Conservation (phyloP, 2,113 vertebrate species). For the Columba livia region DNA sequence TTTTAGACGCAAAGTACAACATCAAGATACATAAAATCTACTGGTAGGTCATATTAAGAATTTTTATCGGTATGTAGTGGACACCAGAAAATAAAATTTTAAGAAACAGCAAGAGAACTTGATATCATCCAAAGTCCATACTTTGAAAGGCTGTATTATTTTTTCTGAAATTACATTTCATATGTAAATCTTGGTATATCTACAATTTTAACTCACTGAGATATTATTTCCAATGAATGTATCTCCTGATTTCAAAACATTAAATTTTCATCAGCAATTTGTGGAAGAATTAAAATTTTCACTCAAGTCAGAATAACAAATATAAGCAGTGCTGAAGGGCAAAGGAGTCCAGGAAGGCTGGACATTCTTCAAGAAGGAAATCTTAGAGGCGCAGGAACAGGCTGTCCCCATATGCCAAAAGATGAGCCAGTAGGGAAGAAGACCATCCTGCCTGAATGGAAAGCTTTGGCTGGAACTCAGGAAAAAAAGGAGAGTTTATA, state of each 20-base stretch:
- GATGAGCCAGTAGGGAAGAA: too few species aligned
- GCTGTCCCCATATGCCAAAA: too few species aligned
- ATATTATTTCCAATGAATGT: slow-evolving; percentile 1
- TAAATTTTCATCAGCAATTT: slow-evolving; percentile 24
- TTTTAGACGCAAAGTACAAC: neutral
- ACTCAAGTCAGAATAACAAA: neutral
- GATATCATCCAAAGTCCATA: neutral
- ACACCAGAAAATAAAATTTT: neutral
- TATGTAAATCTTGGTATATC: neutral
- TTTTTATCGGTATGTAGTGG: neutral
- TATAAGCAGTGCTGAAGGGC: too few species aligned
- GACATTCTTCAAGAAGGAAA: too few species aligned
- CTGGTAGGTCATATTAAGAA: neutral
- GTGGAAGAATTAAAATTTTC: neutral
- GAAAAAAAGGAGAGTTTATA: too few species aligned
- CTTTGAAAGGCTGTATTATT: neutral
- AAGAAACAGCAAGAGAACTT: neutral
- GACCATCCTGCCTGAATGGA: too few species aligned
- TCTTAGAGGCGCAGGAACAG: too few species aligned
- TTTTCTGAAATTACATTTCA: neutral
- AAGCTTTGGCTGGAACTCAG: too few species aligned
- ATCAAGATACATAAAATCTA: neutral
- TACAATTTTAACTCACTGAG: neutral
- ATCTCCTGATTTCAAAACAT: slow-evolving; percentile 43
- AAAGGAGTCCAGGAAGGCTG: too few species aligned